Evolutionary conservation across 2,888 invertebrate species (phyloP).

Genomic region (Branchipolynoe longqiensis): DNA sequence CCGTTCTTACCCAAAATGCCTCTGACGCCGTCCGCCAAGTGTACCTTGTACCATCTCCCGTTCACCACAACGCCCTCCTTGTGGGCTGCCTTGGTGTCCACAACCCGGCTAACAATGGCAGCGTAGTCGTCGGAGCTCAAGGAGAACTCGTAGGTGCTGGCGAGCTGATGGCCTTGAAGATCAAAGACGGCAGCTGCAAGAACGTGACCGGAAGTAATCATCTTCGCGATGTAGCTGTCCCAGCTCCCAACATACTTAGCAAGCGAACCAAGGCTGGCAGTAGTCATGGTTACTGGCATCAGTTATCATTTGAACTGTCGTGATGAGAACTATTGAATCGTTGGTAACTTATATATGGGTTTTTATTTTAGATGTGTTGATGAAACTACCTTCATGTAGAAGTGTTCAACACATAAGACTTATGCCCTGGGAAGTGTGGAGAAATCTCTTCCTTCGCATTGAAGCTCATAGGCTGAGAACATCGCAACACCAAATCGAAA

Average conservation of each 20-base stretch:
- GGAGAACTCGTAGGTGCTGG: neutral
- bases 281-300: neutral
- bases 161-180: neutral
- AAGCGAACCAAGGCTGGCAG: neutral
- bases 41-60: neutral
- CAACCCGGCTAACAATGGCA: neutral
- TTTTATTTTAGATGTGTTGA: too few relatives aligned
- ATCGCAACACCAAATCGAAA: too few relatives aligned
- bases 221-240: conserved; percentile 11
- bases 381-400: too few relatives aligned
- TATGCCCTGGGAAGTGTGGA: too few relatives aligned
- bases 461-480: too few relatives aligned
- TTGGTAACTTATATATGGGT: too few relatives aligned
- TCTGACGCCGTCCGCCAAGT: conserved; percentile 3
- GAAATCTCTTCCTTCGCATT: too few relatives aligned
- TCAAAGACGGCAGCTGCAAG: conserved; percentile 5
- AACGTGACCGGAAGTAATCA: conserved; percentile 20
- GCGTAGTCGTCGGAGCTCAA: neutral
- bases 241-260: neutral
- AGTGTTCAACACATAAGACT: too few relatives aligned
- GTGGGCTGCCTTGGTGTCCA: neutral
- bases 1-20: conserved; percentile 22
- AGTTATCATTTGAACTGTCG: too few relatives aligned
- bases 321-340: too few relatives aligned
- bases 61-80: neutral